Evolutionary conservation across 2,113 vertebrate species (phyloP).

Genomic region (Potamarius usumacintae): DNA sequence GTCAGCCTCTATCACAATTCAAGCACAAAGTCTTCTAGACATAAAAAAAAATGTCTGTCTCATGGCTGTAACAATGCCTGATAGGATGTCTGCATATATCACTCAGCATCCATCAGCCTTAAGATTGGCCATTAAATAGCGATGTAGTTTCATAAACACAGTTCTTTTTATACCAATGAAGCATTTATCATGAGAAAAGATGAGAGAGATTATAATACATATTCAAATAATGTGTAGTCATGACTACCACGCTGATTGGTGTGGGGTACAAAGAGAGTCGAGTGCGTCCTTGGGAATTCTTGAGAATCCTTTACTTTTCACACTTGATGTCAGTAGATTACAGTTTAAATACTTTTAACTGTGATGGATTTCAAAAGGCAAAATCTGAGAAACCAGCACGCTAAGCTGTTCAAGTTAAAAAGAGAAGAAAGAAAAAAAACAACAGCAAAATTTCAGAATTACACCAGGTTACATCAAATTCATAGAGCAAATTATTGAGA

Average conservation of each 20-base stretch:
- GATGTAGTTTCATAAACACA: conserved; percentile 1
- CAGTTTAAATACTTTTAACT: neutral
- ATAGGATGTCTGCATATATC: conserved; percentile 28
- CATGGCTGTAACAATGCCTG: conserved; percentile 12
- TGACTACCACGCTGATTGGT: conserved; percentile 29
- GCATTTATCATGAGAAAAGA: conserved; percentile 7
- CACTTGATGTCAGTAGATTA: neutral
- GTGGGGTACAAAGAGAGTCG: conserved; percentile 3
- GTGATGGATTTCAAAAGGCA: neutral
- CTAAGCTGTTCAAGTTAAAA: neutral
- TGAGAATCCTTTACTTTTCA: conserved; percentile 17
- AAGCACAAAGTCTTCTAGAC: neutral
- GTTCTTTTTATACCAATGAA: conserved; percentile 25
- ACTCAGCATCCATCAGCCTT: neutral
- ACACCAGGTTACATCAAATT: neutral
- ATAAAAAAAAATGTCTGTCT: conserved; percentile 20
- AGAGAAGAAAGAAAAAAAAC: neutral
- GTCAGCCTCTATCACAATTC: conserved; percentile 17
- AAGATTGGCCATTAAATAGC: conserved; percentile 16
- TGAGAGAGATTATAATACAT: neutral
- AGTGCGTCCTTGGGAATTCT: conserved; percentile 21
- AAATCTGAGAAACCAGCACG: neutral
- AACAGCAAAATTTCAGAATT: neutral
- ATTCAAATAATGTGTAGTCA: conserved; percentile 17
- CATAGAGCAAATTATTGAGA: neutral